These are phyloP conservation scores for Nymphalis io DNA, from an alignment of 1,140 invertebrate species.

Conservation along the genomic window DNA sequence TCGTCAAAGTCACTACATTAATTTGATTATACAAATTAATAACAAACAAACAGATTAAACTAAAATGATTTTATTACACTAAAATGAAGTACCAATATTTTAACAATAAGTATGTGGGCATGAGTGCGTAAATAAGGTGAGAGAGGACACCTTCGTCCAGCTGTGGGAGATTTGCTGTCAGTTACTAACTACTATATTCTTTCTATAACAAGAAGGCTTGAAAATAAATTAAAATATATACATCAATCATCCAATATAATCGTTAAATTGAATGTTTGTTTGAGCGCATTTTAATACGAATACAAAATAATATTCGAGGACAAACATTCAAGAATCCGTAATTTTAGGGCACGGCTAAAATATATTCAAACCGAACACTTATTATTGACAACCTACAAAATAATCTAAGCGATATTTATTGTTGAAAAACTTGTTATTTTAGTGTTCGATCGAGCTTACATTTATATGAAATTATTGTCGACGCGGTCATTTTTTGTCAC, in stretches of 20 bases:
- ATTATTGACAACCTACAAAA: slow-evolving; percentile 18
- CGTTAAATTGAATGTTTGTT: neutral
- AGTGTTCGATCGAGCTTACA: neutral
- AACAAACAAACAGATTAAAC: neutral
- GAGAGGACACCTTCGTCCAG: too few species aligned
- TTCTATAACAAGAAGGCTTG: too few species aligned
- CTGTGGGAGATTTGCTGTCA: too few species aligned
- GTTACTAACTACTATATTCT: too few species aligned
- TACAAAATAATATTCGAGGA: slow-evolving; percentile 24
- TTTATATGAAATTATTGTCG: slow-evolving; percentile 1
- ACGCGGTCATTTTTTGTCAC: slow-evolving; percentile 42
- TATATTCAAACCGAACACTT: slow-evolving; percentile 23
- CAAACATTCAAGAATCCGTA: slow-evolving; percentile 26
- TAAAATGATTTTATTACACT: too few species aligned
- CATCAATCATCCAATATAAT: too few species aligned
- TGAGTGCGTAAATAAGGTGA: too few species aligned
- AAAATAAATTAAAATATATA: too few species aligned
- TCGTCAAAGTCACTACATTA: neutral
- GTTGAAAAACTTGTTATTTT: slow-evolving; percentile 18
- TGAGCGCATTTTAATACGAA: slow-evolving; percentile 5
- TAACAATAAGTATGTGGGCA: too few species aligned
- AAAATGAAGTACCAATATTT: neutral
- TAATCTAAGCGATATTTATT: slow-evolving; percentile 15
- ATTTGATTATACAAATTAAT: neutral
- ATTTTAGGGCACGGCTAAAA: slow-evolving; percentile 28